phyloP scores from a whole-genome alignment of 1,140 invertebrate genomes.

The Nylanderia fulva region DNA sequence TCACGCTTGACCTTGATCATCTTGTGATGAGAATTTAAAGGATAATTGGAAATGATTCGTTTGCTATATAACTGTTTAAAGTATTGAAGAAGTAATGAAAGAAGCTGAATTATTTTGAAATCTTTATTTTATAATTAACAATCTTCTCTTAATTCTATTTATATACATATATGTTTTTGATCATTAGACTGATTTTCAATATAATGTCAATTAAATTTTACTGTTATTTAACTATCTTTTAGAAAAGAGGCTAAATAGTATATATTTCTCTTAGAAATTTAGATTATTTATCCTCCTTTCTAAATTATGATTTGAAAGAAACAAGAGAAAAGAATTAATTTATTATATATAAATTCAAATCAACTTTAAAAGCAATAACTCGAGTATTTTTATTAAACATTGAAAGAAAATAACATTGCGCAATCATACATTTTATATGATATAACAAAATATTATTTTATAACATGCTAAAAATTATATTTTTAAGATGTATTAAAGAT shows the following conservation, averaged over 20 bases:
- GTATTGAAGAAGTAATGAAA: not conserved
- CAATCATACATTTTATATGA: not conserved
- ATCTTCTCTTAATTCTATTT: not conserved
- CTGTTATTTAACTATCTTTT: not conserved
- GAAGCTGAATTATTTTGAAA: not conserved
- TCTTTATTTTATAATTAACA: conserved; percentile 10
- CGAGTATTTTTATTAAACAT: not conserved
- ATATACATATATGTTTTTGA: not conserved
- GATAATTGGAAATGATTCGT: not conserved
- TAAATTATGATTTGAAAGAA: not conserved
- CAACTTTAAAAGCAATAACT: not conserved
- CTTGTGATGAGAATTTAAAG: not conserved
- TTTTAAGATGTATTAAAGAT: conserved; percentile 5
- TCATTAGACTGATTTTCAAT: not conserved
- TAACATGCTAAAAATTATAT: conserved; percentile 12
- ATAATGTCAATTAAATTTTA: not conserved
- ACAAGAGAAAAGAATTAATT: not conserved
- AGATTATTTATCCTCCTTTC: not conserved
- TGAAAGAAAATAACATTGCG: not conserved
- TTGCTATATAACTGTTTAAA: not conserved
- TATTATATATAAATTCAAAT: not conserved
- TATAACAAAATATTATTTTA: conserved; percentile 34
- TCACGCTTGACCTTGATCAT: not conserved
- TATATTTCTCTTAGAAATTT: not conserved
- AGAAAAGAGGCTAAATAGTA: too few relatives aligned